Evolutionary conservation across 1,140 invertebrate species (phyloP).

Genomic region (Argopecten irradians): DNA sequence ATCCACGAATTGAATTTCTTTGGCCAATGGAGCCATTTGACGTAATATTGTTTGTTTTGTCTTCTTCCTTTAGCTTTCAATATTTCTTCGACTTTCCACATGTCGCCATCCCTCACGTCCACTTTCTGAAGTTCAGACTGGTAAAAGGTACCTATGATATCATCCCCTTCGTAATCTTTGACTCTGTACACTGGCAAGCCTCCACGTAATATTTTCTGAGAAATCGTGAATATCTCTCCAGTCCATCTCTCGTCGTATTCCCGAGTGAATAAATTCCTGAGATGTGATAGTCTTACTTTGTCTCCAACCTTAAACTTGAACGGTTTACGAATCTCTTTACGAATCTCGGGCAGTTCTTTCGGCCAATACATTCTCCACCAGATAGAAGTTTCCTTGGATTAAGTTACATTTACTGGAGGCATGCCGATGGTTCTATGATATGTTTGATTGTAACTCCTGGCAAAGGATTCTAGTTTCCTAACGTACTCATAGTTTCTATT

Average conservation of each 20-base stretch:
- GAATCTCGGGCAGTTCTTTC: neutral
- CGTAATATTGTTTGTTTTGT: too few relatives aligned
- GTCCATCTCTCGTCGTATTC: slow-evolving; percentile 48
- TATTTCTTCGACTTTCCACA: too few relatives aligned
- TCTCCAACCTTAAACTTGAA: slow-evolving; percentile 51
- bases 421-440: neutral
- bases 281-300: slow-evolving; percentile 39
- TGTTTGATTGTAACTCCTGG: slow-evolving; percentile 16
- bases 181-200: slow-evolving; percentile 41
- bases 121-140: too few relatives aligned
- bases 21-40: too few relatives aligned
- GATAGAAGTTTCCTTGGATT: slow-evolving; percentile 15
- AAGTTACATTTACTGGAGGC: neutral
- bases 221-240: slow-evolving; percentile 46
- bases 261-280: slow-evolving; percentile 41
- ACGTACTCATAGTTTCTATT: neutral
- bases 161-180: slow-evolving; percentile 34
- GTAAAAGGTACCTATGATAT: too few relatives aligned
- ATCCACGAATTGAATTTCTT: too few relatives aligned
- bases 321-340: neutral
- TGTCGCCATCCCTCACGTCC: too few relatives aligned
- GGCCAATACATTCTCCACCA: neutral
- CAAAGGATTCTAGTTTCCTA: neutral
- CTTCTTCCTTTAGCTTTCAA: too few relatives aligned
- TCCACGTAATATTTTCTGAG: slow-evolving; percentile 30